Percentiles rank a stretch among this genome's conserved stretches.
Evolutionary conservation across 2,797 vertebrate genomes (phyloP).

Genomic region (Gadopsis marmoratus): DNA sequence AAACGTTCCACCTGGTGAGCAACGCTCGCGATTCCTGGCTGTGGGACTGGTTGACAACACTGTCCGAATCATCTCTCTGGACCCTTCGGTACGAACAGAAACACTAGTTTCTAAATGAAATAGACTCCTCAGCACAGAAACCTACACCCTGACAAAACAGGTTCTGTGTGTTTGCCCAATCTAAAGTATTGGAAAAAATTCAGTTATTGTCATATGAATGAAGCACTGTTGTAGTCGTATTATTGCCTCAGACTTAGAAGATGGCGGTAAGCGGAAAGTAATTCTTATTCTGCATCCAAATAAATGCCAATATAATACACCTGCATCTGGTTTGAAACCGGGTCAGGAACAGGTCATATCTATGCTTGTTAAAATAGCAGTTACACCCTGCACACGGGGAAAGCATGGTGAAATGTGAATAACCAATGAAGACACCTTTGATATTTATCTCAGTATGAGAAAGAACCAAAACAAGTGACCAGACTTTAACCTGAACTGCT

Average conservation of each 20-base stretch:
- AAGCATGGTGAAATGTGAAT: too few relatives aligned
- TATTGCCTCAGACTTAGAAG: background rate
- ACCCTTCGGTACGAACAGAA: slow-evolving; percentile 90
- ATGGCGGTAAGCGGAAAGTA: background rate
- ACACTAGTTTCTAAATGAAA: background rate
- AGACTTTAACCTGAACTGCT: too few relatives aligned
- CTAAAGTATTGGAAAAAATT: background rate
- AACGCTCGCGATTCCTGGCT: slow-evolving; percentile 95
- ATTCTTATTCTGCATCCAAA: background rate
- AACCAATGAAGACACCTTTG: too few relatives aligned
- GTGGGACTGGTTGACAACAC: slow-evolving; percentile 98
- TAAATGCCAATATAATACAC: background rate
- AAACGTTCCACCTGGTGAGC: slow-evolving; percentile 97
- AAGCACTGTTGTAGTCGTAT: background rate
- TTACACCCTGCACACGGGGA: too few relatives aligned
- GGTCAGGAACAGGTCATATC: background rate
- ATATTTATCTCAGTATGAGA: too few relatives aligned
- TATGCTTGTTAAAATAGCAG: too few relatives aligned
- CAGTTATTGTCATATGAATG: background rate
- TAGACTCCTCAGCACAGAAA: background rate
- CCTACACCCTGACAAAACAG: background rate
- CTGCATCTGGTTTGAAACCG: background rate
- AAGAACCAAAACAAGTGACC: too few relatives aligned
- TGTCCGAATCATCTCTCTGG: slow-evolving; percentile 97
- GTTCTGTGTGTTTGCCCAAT: background rate